Base-by-base conservation (phyloP, 2,797 vertebrate genomes). In the Schizothorax lantsangensis region DNA sequence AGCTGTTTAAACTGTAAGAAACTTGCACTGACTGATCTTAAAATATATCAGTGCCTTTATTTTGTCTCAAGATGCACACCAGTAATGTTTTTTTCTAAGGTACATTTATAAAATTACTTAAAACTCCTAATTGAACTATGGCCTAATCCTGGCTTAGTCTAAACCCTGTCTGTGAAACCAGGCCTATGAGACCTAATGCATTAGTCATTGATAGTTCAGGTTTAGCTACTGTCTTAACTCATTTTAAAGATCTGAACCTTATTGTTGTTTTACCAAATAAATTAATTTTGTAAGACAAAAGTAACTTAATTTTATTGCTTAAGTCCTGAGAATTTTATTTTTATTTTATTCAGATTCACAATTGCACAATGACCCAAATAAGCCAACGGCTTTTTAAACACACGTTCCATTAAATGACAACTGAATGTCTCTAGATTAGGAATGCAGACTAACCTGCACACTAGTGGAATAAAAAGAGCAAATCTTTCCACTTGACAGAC, bases 371-470 rank as follows among this genome's bases (percentile, higher is more conserved):
- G 4, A 54, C 5, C 1, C 21, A 26, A 43, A 43, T 79, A 43
- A 26, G 8, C 12, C 23, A 62, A 23, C 23, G 19, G 52, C 38
- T 10, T 43, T 54, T 43, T 19, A 57, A 79, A 43, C 12, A 40
- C 72, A 49, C 77, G 40, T 79, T 57, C 23, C 36, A 26, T 9
- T 6, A 19, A 52, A 52, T 6, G 2, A 6, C 15, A 15, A 52
- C 7, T 38, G 30, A 54, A 54, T 36, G 11, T 38, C 33, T 57
- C 26, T 12, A 15, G 5, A 64, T 47, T 49, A 47, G 62, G 62
- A 81, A 66, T 83, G 69, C 36, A 43, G 52, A 45, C 38, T 59
- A 83, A 72, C 68, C n/a, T 26, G 33, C 69, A 59, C 33, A 21
- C 14, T 45, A 38, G 12, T 19, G 9, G 15, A 83, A 49, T 15